Evolutionary conservation across 2,888 invertebrate species (phyloP), one percentile per base, ranked within the genome.

Genomic region (Elaeidobius kamerunicus): DNA sequence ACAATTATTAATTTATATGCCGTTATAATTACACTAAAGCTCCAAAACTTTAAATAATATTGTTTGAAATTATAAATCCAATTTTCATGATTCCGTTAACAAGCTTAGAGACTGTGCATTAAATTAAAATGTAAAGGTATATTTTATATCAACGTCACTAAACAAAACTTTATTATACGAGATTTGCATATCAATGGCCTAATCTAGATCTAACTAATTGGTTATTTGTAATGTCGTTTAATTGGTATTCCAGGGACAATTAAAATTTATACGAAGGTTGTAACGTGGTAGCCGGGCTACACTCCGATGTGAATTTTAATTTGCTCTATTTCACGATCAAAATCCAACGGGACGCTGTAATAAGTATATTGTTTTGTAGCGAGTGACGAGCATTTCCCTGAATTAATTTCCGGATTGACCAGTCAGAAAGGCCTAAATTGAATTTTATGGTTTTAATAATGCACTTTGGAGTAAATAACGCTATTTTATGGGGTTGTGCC

Each of bases 181-280:
- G 16, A 48, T 42, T 43, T 47, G 20, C 48, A 48, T 53, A 53
- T 53, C 36, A 39, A 42, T 39, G 28, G 40, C 32, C 38, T 20
- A 38, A 52, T 52, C 47, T 23, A 42, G 42, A 15, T 23, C 16
- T 23, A 34, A 34, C 42, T 52, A 52, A 52, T 52, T 52, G 42
- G 41, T 40, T 52, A 47, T 52, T 52, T 52, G 52, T 35, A 47
- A 42, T 47, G 41, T 42, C 35, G 36, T 36, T 14, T 42, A 52
- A 52, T 42, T 52, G 47, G 36, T 35, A 36, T 52, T 52, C 46
- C 15, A 20, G 41, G 6, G 38, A 23, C 42, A 53, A 53, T 53
- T 53, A 48, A 35, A 53, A 53, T 53, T 53, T 48, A 53, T 38
- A 48, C 27, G 30, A 15, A 35, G 32, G 27, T 46, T 11, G 35